Evolutionary conservation across 1,140 invertebrate species (phyloP), one percentile per base, ranked within the genome.

Genomic region (Lineus longissimus): DNA sequence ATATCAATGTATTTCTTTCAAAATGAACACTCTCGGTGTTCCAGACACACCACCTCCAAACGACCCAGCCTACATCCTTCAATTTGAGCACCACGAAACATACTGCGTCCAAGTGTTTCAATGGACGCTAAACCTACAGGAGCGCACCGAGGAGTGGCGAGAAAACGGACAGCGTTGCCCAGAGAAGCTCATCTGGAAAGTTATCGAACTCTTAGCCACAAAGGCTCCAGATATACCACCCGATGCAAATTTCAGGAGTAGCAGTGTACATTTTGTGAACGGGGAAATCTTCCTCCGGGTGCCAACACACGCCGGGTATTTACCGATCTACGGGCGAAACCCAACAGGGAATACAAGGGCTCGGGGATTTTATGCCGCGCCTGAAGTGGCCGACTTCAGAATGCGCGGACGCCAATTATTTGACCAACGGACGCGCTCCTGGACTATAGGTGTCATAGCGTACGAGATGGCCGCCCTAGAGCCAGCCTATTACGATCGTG

Each of bases 391-490:
- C 6, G 9, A 51, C 9, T 19, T 51, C n/a, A 51, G 47, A n/a
- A 19, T 4, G 4, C 4, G n/a, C 13, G 6, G 51, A 23, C 22
- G 13, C 2, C 9, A 13, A 1, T 15, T 22, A 15, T 27, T 29
- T 22, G 19, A 55, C 51, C 15, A 55, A 22, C 51, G 29, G 15
- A 27, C 17, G 11, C 7, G 31, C 23, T 62, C 62, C 13, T 74
- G 73, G 73, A 61, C 66, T 2, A 58, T 71, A 33, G 71, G 73
- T 7, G 71, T 70, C 51, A 61, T 73, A 19, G 11, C 69, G 23
- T 70, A 73, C 58, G 72, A 73, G 64, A 61, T 71, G 36, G 23
- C 71, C 36, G 66, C 70, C 43, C 56, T 71, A 22, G 64, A 68
- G 61, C 66, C 72, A 43, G 70, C 70, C 30, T 73, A 63, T 31